Base-by-base conservation (phyloP, 2,888 invertebrate genomes). In the Liposcelis brunnea region DNA sequence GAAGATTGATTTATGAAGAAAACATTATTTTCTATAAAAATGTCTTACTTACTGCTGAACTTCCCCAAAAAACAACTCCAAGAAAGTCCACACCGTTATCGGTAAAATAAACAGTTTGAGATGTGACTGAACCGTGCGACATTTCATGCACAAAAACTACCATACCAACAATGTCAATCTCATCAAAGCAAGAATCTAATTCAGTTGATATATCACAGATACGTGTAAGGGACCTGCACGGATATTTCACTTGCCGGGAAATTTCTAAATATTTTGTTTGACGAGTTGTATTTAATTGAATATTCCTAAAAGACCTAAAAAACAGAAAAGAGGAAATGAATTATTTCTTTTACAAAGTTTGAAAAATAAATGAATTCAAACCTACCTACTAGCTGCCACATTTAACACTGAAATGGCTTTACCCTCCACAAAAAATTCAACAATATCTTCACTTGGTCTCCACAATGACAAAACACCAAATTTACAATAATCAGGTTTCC, bases 161-260 rank as follows among this genome's bases (percentile, higher is more conserved):
- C 2, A 81, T 54, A 2, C 84, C 85, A 3, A 77, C 70, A 8
- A 77, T 74, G 61, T 86, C 85, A 50, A 83, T 68, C 67, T 85
- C 85, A 49, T 74, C 72, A 55, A 75, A 77, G 8, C 58, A 49
- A 3, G 71, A 67, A 47, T 58, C 56, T 50, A 66, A 66, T 35
- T 55, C 57, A 14, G 52, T 43, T 3, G 40, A 6, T 12, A 40
- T 40, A 19, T 19, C 40, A 19, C 40, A 18, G 5, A 19, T 5
- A 5, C 19, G 16, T 16, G 21, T 14, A 18, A 40, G 15, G 4
- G 15, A 19, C 11, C 40, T 3, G 12, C 4, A n/a, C 7, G 15
- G 16, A 8, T 26, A 26, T 26, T 26, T 4, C 4, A 26, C 8
- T 26, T 26, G 26, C 4, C 26, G 26, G 5, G 26, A 8, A 26